A percentile compares a stretch with the other conserved stretches of the same genome.
These are phyloP conservation scores for Camptogramma bilineatum DNA, from an alignment of 2,888 invertebrate genomes.

Conservation along the genomic window DNA sequence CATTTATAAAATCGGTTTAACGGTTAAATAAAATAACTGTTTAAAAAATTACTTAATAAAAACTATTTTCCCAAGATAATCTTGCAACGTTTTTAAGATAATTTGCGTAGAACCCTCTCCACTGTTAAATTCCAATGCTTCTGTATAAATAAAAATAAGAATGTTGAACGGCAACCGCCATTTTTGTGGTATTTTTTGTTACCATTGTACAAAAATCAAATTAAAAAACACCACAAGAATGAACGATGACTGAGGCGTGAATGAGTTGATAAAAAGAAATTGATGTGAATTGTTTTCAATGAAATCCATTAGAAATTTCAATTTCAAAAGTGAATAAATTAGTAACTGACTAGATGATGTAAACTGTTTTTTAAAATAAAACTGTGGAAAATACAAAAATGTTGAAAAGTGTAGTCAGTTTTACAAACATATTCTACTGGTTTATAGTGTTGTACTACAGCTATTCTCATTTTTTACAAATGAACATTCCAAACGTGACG, in stretches of 20 bases:
- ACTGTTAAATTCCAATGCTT: slow-evolving; percentile 59
- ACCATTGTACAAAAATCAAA: slow-evolving; percentile 37
- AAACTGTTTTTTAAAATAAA: slow-evolving; percentile 20
- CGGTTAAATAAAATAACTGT: too few species aligned
- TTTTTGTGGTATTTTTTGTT: slow-evolving; percentile 60
- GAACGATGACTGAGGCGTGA: background rate
- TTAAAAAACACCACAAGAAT: background rate
- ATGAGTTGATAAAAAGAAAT: slow-evolving; percentile 1
- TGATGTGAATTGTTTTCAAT: background rate
- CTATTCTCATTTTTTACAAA: too few species aligned
- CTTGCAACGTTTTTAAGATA: slow-evolving; percentile 44
- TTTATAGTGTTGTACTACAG: too few species aligned
- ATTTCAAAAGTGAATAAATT: slow-evolving; percentile 8
- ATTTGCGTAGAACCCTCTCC: slow-evolving; percentile 54
- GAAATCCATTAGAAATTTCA: slow-evolving; percentile 2
- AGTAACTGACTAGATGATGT: slow-evolving; percentile 1
- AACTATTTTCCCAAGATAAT: slow-evolving; percentile 26
- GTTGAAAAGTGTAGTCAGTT: slow-evolving; percentile 10
- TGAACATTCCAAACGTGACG: too few species aligned
- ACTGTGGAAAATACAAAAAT: slow-evolving; percentile 27
- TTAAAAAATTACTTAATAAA: too few species aligned
- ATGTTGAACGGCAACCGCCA: slow-evolving; percentile 54
- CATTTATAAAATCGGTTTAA: too few species aligned
- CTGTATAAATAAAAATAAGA: slow-evolving; percentile 47
- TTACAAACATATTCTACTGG: slow-evolving; percentile 22